phyloP scores from a whole-genome alignment of 23 tunicate species.

The Trididemnum miniatum region DNA sequence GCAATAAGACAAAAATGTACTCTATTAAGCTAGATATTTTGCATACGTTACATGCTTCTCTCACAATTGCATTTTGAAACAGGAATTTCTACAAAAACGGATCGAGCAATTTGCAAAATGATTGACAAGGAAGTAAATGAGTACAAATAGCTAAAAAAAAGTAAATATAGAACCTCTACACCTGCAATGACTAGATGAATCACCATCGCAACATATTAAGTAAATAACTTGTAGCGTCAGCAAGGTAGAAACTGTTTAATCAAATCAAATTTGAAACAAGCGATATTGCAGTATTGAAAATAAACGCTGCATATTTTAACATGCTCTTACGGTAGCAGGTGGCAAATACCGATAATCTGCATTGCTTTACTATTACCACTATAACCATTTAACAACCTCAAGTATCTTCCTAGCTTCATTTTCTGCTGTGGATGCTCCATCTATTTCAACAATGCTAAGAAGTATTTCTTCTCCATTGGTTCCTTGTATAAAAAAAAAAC shows the following conservation, averaged over 20 bases:
- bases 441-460: background rate
- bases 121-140: background rate
- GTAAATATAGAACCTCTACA: background rate
- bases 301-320: background rate
- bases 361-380: background rate
- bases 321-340: background rate
- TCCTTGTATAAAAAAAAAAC: background rate
- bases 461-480: background rate
- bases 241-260: background rate
- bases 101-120: background rate
- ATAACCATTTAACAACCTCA: background rate
- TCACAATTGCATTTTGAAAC: background rate
- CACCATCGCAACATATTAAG: background rate
- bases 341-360: background rate
- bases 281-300: background rate
- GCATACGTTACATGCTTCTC: background rate
- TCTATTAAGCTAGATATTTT: background rate
- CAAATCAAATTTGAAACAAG: background rate
- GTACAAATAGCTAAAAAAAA: background rate
- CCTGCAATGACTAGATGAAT: background rate
- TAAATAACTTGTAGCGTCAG: background rate
- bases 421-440: conserved; percentile 2
- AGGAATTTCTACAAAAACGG: background rate
- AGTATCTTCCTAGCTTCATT: background rate
- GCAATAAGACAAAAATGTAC: background rate